Conservation (phyloP, 2,113 vertebrate species). For the Ophiodon elongatus region DNA sequence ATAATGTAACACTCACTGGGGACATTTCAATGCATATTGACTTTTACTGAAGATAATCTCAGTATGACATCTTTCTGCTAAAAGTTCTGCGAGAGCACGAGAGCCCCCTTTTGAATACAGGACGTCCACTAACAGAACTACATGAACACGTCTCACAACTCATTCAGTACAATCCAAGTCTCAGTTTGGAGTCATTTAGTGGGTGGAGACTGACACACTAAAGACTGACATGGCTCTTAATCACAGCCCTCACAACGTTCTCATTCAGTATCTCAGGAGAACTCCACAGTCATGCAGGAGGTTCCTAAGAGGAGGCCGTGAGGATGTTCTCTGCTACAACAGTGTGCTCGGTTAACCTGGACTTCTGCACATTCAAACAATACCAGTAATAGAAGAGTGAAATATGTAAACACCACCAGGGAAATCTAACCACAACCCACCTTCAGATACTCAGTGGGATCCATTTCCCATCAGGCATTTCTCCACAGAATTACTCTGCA, state of each 20-base stretch:
- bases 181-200: no score
- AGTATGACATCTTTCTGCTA: background rate
- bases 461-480: background rate
- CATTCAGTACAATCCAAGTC: no score
- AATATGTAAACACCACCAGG: background rate
- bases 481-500: background rate
- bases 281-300: background rate
- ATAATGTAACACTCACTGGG: background rate
- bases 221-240: no score
- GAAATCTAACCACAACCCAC: background rate
- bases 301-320: no score
- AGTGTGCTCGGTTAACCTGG: slow-evolving; percentile 9
- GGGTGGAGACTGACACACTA: no score
- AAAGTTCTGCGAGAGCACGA: background rate
- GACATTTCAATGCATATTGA: background rate
- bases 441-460: background rate
- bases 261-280: background rate
- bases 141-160: no score
- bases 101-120: background rate
- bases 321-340: background rate
- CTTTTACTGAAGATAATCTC: background rate
- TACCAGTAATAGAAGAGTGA: background rate
- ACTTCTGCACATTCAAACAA: background rate
- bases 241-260: slow-evolving; percentile 12
- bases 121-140: background rate